These are phyloP conservation scores for Tetranychus cinnabarinus DNA, from an alignment of 1,140 invertebrate species.

Conservation along the genomic window DNA sequence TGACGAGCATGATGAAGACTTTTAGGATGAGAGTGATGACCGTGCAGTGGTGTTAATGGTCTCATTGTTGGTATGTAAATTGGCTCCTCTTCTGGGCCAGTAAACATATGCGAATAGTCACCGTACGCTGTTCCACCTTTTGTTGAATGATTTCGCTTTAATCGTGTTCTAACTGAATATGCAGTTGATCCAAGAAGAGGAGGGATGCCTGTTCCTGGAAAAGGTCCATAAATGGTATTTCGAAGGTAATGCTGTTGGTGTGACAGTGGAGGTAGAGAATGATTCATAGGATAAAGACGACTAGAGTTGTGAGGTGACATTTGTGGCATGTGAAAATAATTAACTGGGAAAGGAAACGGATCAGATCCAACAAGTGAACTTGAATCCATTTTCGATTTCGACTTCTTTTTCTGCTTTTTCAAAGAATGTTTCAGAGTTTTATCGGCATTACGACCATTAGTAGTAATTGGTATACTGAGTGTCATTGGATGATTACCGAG, in stretches of 20 bases:
- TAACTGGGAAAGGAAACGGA: not conserved
- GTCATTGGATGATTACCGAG: constrained; percentile 9
- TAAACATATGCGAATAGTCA: not conserved
- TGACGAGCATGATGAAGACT: not conserved
- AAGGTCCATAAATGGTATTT: not conserved
- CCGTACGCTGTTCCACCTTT: not conserved
- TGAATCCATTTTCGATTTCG: not conserved
- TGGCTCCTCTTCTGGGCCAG: not conserved
- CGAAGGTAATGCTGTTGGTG: constrained; percentile 10
- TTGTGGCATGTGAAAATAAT: not conserved
- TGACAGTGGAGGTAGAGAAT: constrained; percentile 1
- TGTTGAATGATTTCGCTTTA: not conserved
- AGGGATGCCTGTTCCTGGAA: constrained; percentile 8
- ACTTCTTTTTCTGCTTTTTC: constrained; percentile 6
- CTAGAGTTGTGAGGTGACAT: not conserved
- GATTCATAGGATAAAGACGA: not conserved
- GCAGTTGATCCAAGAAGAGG: not conserved
- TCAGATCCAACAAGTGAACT: too few species aligned
- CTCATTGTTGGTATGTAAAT: not conserved
- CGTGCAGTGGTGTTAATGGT: not conserved
- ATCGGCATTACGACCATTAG: not conserved
- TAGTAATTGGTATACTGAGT: constrained; percentile 5
- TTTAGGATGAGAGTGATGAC: not conserved
- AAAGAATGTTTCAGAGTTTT: constrained; percentile 3
- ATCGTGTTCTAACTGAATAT: not conserved